These are phyloP conservation scores for Antheraea yamamai DNA, from an alignment of 2,888 invertebrate species.

Conservation along the genomic window DNA sequence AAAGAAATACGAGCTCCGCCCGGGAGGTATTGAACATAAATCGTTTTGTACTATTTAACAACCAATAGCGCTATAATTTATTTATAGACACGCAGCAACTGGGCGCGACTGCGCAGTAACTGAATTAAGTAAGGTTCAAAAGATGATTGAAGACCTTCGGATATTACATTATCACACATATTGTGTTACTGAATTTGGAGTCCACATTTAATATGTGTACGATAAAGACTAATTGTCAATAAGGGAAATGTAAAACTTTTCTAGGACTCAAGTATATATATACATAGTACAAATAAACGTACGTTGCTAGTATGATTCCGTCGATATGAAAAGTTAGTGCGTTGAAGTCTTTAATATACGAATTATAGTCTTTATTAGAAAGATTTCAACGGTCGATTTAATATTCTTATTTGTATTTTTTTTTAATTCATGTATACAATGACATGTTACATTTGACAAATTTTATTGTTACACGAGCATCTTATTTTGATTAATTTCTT, in stretches of 20 bases:
- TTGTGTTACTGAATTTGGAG: constrained; percentile 1
- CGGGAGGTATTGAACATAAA: constrained; percentile 34
- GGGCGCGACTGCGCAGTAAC: constrained; percentile 13
- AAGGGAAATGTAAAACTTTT: neutral
- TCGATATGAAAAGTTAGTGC: constrained; percentile 33
- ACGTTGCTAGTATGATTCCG: neutral
- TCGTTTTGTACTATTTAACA: constrained; percentile 33
- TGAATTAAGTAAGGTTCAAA: constrained; percentile 29
- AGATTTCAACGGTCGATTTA: constrained; percentile 59
- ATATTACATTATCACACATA: neutral
- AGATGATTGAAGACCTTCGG: constrained; percentile 25
- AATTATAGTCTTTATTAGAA: constrained; percentile 45
- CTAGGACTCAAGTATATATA: neutral
- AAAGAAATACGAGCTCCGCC: neutral
- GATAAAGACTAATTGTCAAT: neutral
- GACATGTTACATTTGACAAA: neutral
- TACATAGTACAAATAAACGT: neutral
- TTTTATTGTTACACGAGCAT: neutral
- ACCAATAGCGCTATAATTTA: constrained; percentile 40
- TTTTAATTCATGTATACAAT: neutral
- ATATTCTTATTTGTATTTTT: neutral
- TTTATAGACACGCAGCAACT: constrained; percentile 35
- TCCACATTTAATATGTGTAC: neutral
- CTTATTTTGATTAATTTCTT: neutral
- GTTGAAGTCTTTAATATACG: constrained; percentile 65